Evolutionary conservation across 2,888 invertebrate species (phyloP).

Genomic region (Coenonympha arcania): DNA sequence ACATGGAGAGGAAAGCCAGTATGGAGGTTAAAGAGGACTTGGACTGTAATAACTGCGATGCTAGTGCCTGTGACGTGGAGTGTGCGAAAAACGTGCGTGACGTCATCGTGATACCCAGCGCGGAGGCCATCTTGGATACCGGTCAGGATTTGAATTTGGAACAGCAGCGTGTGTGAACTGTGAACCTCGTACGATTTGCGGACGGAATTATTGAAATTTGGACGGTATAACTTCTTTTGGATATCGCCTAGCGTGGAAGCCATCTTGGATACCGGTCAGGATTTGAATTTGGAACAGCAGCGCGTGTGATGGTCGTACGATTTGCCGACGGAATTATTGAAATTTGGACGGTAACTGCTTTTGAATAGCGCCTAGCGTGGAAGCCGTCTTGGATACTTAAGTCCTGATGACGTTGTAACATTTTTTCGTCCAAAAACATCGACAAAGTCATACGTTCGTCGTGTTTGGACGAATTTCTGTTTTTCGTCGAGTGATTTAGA

Average conservation of each 20-base stretch:
- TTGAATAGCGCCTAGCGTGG: not conserved
- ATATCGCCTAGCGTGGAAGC: constrained; percentile 63
- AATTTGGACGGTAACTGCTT: no score
- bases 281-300: constrained; percentile 16
- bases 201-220: no score
- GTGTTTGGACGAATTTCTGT: constrained; percentile 52
- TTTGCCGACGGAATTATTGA: no score
- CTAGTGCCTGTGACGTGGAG: constrained; percentile 38
- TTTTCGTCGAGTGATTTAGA: constrained; percentile 29
- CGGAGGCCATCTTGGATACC: constrained; percentile 58
- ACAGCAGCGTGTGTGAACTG: not conserved
- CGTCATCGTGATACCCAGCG: constrained; percentile 62
- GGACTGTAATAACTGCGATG: constrained; percentile 38
- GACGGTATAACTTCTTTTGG: no score
- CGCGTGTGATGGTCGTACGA: no score
- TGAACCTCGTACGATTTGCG: no score
- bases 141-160: constrained; percentile 35
- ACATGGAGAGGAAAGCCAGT: constrained; percentile 36
- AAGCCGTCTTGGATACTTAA: not conserved
- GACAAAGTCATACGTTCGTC: constrained; percentile 41
- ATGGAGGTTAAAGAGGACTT: constrained; percentile 29
- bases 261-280: constrained; percentile 53
- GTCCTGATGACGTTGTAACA: no score
- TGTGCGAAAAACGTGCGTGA: constrained; percentile 54
- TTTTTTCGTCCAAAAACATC: constrained; percentile 57